Percentiles rank a stretch among this genome's conserved stretches.
Evolutionary conservation across 2,888 invertebrate species (phyloP).

Genomic region (Archips crataeganus): DNA sequence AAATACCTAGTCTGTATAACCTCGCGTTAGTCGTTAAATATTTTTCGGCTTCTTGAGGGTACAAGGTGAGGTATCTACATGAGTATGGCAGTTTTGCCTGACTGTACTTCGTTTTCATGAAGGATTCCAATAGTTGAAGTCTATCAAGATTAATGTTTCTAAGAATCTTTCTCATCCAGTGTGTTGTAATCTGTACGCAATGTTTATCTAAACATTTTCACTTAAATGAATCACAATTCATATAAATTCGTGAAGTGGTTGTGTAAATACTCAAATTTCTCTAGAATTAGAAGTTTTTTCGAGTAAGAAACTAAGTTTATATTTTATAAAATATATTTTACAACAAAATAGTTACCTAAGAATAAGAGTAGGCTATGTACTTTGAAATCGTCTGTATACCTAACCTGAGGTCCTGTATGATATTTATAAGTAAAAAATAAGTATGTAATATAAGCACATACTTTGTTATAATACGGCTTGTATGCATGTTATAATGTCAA

Average conservation of each 20-base stretch:
- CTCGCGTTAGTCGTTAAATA: too few species aligned
- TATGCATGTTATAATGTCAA: conserved; percentile 69
- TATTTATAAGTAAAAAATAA: conserved; percentile 51
- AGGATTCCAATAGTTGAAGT: neutral
- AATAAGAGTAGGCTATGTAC: conserved; percentile 48
- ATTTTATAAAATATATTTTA: conserved; percentile 73
- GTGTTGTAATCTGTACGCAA: neutral
- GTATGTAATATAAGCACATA: conserved; percentile 54
- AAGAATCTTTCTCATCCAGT: neutral
- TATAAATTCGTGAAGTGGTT: conserved; percentile 52
- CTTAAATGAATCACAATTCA: conserved; percentile 19
- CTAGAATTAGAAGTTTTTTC: conserved; percentile 59
- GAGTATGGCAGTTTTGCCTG: too few species aligned
- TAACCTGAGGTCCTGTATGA: conserved; percentile 51
- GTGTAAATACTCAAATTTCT: conserved; percentile 73
- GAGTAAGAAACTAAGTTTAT: conserved; percentile 66
- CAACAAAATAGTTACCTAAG: conserved; percentile 43
- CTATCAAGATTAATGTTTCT: neutral
- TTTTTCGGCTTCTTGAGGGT: too few species aligned
- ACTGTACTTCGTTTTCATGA: too few species aligned
- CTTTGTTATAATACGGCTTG: conserved; percentile 55
- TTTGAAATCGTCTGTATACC: conserved; percentile 49
- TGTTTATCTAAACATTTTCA: neutral
- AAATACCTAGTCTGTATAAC: too few species aligned
- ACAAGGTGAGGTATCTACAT: too few species aligned